Percentiles rank a stretch among this genome's conserved stretches.
Conservation (phyloP, 2,113 vertebrate species). For the Quiscalus mexicanus region DNA sequence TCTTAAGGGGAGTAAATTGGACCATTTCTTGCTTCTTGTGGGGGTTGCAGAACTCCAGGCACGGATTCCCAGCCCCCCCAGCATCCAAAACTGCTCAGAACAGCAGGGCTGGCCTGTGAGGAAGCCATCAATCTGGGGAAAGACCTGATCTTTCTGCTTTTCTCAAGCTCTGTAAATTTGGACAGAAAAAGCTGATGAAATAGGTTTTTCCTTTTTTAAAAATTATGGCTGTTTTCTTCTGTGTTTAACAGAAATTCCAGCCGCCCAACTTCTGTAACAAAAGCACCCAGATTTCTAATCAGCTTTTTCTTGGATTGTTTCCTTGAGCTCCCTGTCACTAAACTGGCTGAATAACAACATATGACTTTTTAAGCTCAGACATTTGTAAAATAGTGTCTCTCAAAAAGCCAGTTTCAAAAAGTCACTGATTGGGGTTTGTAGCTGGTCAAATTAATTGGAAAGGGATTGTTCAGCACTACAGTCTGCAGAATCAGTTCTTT, state of each 20-base stretch:
- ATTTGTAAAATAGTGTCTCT: not conserved
- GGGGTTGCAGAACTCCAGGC: not conserved
- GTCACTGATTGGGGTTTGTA: not conserved
- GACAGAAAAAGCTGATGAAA: not conserved
- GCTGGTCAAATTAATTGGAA: not conserved
- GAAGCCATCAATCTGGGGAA: not conserved
- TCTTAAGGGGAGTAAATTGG: not conserved
- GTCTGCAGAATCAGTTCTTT: not conserved
- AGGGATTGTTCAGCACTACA: not conserved
- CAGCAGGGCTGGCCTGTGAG: not conserved
- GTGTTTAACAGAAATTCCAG: not conserved
- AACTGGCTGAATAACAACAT: not conserved
- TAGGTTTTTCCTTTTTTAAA: not conserved
- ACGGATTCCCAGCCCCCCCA: not conserved
- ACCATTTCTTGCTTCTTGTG: not conserved
- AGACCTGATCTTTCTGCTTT: not conserved
- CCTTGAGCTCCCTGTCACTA: not conserved
- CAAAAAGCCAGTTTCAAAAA: not conserved
- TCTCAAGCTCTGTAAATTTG: not conserved
- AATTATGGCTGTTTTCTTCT: not conserved
- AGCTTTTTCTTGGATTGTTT: constrained; percentile 1
- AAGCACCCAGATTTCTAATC: not conserved
- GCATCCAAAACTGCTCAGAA: not conserved
- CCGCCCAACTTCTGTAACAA: not conserved
- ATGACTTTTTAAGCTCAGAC: not conserved